A percentile compares a stretch with the other conserved stretches of the same genome.
phyloP scores from a whole-genome alignment of 1,140 invertebrate genomes.

The Drosophila kurseongensis region DNA sequence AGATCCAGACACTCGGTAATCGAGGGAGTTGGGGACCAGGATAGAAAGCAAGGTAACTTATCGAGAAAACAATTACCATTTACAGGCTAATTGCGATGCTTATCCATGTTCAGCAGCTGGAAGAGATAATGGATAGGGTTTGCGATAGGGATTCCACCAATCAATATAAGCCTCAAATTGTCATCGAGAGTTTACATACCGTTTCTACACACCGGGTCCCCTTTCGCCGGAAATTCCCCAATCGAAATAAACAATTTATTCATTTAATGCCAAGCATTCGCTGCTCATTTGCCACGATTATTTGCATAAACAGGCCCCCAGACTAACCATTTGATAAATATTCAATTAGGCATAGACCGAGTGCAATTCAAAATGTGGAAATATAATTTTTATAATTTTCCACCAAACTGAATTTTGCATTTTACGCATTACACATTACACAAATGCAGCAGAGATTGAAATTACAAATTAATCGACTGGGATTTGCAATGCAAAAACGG shows the following conservation, averaged over 20 bases:
- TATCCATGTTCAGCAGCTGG: conserved; percentile 59
- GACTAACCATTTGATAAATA: conserved; percentile 71
- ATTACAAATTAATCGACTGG: conserved; percentile 73
- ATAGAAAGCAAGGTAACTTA: conserved; percentile 29
- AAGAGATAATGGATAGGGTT: conserved; percentile 25
- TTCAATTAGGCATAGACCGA: conserved; percentile 62
- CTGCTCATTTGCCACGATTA: conserved; percentile 58
- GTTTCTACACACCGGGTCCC: conserved; percentile 1
- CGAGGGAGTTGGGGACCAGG: conserved; percentile 22
- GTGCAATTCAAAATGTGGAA: conserved; percentile 27
- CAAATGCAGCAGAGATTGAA: conserved; percentile 46
- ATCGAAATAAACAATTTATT: conserved; percentile 40
- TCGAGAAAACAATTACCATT: conserved; percentile 69
- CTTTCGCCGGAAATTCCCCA: conserved; percentile 5
- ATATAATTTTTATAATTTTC: conserved; percentile 59
- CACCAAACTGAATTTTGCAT: conserved; percentile 36
- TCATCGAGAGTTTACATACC: conserved; percentile 30
- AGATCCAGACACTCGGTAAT: conserved; percentile 31
- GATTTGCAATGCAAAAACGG: conserved; percentile 48
- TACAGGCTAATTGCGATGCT: conserved; percentile 65
- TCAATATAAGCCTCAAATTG: conserved; percentile 23
- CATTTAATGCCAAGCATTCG: conserved; percentile 53
- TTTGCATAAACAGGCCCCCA: conserved; percentile 59
- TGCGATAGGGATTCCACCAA: conserved; percentile 5
- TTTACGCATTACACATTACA: conserved; percentile 30